Conservation (phyloP, 2,113 vertebrate genomes). For the Anguilla japonica region DNA sequence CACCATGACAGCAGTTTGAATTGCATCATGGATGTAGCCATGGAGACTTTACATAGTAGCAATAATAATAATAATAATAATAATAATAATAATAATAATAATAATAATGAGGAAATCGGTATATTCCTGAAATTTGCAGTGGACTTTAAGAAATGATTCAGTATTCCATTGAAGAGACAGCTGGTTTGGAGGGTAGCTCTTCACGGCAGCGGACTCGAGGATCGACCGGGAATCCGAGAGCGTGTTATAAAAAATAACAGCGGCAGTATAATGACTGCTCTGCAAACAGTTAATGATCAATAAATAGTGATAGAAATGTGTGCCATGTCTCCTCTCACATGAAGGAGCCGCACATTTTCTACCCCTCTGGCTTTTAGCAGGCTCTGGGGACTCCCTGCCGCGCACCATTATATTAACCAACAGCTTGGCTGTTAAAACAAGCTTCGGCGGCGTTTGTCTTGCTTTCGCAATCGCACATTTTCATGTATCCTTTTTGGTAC, state of each 20-base stretch:
- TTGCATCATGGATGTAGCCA: constrained; percentile 15
- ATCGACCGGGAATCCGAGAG: constrained; percentile 33
- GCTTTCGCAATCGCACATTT: constrained; percentile 9
- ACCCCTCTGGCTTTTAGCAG: constrained; percentile 45
- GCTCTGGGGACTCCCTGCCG: constrained; percentile 52
- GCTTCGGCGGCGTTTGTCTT: constrained; percentile 57
- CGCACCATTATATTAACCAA: constrained; percentile 63
- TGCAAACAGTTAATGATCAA: constrained; percentile 52
- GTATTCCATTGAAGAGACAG: constrained; percentile 39
- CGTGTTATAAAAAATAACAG: constrained; percentile 41
- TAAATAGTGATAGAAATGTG: constrained; percentile 51
- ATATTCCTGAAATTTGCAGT: constrained; percentile 23
- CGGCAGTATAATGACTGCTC: constrained; percentile 29
- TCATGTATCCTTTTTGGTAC: constrained; percentile 14
- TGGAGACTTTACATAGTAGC: constrained; percentile 24
- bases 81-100: no score
- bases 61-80: constrained; percentile 6
- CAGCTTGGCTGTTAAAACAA: constrained; percentile 61
- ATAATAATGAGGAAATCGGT: constrained; percentile 3
- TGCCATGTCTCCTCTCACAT: constrained; percentile 33
- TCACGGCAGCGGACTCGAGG: constrained; percentile 42
- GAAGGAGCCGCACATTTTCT: constrained; percentile 38
- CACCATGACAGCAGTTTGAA: neutral
- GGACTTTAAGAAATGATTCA: constrained; percentile 40
- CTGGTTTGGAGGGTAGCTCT: constrained; percentile 39